These are phyloP conservation scores for Agonopterix alstromeriana DNA, from an alignment of 2,888 invertebrate species.

Conservation along the genomic window DNA sequence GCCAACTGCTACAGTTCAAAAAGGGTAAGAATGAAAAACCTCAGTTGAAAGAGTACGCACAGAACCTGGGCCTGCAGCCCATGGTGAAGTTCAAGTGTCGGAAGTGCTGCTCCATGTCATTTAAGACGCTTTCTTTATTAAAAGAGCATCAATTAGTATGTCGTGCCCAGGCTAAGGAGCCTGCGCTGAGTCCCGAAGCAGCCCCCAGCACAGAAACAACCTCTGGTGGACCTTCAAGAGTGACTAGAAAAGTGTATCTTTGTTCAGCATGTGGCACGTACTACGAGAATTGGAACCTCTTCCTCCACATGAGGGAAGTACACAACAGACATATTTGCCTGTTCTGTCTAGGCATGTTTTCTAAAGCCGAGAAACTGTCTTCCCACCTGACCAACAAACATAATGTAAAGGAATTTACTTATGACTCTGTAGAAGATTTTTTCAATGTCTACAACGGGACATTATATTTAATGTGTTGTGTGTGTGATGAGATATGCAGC, in stretches of 20 bases:
- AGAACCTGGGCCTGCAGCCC: conserved; percentile 83
- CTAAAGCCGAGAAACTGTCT: conserved; percentile 86
- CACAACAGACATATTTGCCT: conserved; percentile 89
- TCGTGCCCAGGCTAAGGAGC: conserved; percentile 61
- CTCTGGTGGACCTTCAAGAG: conserved; percentile 70
- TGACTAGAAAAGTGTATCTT: conserved; percentile 86
- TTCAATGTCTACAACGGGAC: conserved; percentile 80
- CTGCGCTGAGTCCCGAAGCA: conserved; percentile 56
- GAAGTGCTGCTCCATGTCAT: conserved; percentile 82
- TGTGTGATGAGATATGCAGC: conserved; percentile 86
- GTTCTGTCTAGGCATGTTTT: conserved; percentile 90
- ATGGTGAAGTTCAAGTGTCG: conserved; percentile 84
- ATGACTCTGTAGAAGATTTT: conserved; percentile 81
- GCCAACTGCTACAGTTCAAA: conserved; percentile 62
- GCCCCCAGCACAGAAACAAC: conserved; percentile 47
- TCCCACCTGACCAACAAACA: conserved; percentile 87
- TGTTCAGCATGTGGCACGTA: conserved; percentile 90
- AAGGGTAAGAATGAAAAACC: conserved; percentile 63
- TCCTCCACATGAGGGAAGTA: conserved; percentile 88
- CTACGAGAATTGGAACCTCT: conserved; percentile 91
- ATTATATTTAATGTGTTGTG: conserved; percentile 87
- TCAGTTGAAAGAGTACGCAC: conserved; percentile 79
- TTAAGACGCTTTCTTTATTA: conserved; percentile 79
- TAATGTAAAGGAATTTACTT: conserved; percentile 83
- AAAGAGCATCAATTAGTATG: conserved; percentile 84